Base-by-base conservation (phyloP, 2,888 invertebrate species). In the Agrilus cyanescens region DNA sequence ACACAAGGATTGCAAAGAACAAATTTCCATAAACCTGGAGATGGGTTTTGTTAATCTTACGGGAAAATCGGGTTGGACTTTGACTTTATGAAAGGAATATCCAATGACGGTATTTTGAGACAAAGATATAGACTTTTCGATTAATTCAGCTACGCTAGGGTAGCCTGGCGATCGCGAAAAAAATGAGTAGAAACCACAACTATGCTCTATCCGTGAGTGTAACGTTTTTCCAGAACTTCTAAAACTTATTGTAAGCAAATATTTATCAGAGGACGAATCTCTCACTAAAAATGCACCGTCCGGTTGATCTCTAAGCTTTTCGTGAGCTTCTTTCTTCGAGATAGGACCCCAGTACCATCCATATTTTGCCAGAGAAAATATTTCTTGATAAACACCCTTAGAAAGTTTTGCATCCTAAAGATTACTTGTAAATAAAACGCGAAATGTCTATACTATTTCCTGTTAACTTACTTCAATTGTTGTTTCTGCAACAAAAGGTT, bases 341-440 rank as follows among this genome's bases (percentile, higher is more conserved):
- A 86, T 74, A 40, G 84, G 80, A 12, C 86, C 87, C 86, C 86
- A 88, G 61, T 87, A 87, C 85, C 86, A 86, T 33, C 77, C 79
- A 58, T 72, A 68, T 65, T 80, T 58, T 55, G 61, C 53, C 14
- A 67, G 49, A 41, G 54, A 59, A 2, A 54, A 55, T n/a, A 64
- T 54, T 50, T 66, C 62, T 38, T 58, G 57, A 37, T 57, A 51
- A 18, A 57, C 43, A 12, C 54, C 52, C 10, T 25, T 25, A 10
- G 25, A 25, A 10, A 25, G 25, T 10, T 25, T 25, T 14, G 42
- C 33, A 14, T 18, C 18, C 18, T 35, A 35, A 35, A 35, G 16
- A 18, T 14, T 14, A n/a, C 10, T 25, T 25, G 10, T 10, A 10
- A 2, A 10, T 25, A 25, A 10, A 2, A 25, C 10, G 8, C 25